These are phyloP conservation scores for Smittia sp. DNA, from an alignment of 2,888 invertebrate genomes.

Conservation along the genomic window DNA sequence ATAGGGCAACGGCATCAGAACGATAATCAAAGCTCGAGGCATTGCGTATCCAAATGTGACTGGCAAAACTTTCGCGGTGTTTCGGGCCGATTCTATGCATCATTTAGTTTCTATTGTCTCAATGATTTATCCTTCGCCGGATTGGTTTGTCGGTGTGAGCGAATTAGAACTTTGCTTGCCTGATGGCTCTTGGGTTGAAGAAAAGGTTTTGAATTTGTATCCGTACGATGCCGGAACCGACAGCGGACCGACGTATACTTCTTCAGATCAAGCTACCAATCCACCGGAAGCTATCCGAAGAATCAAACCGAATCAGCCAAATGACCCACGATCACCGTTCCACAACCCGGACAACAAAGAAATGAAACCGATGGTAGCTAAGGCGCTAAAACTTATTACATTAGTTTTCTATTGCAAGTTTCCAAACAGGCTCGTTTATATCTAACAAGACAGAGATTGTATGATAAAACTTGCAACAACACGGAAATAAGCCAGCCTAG, in stretches of 20 bases:
- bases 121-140: conserved; percentile 95
- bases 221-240: conserved; percentile 97
- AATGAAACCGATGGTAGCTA: conserved; percentile 79
- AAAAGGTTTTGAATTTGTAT: conserved; percentile 78
- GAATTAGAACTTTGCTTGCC: conserved; percentile 83
- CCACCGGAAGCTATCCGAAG: conserved; percentile 83
- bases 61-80: conserved; percentile 81
- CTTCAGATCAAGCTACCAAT: conserved; percentile 76
- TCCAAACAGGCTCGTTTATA: conserved; percentile 82
- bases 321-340: conserved; percentile 87
- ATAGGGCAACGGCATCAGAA: conserved; percentile 79
- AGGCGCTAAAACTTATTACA: too few species aligned
- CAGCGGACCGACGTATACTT: conserved; percentile 84
- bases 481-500: too few species aligned
- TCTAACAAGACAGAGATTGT: conserved; percentile 74
- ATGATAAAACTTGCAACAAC: conserved; percentile 79
- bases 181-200: conserved; percentile 89
- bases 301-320: conserved; percentile 80
- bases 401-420: too few species aligned
- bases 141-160: conserved; percentile 95
- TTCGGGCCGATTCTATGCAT: conserved; percentile 86
- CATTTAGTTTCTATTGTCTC: conserved; percentile 92
- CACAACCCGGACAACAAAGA: conserved; percentile 71
- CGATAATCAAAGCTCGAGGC: conserved; percentile 92
- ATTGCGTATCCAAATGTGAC: conserved; percentile 86